phyloP scores from a whole-genome alignment of 2,888 invertebrate genomes.

The Plemyria rubiginata region DNA sequence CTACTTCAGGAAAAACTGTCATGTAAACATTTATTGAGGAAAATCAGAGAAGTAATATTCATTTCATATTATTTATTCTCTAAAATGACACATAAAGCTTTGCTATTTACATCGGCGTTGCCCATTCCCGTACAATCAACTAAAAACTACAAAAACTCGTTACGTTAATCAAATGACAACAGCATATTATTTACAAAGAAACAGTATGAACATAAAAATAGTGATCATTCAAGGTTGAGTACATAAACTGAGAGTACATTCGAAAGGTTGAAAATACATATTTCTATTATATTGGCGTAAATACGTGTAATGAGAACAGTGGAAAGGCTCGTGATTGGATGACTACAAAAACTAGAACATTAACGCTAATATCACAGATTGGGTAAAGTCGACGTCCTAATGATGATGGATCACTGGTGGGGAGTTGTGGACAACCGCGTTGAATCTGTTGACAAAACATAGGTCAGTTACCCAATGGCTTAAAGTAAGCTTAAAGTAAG shows the following conservation, averaged over 20 bases:
- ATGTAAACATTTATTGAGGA: neutral
- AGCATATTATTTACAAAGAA: slow-evolving; percentile 27
- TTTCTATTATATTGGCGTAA: slow-evolving; percentile 27
- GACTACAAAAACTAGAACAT: slow-evolving; percentile 56
- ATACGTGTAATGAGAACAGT: slow-evolving; percentile 56
- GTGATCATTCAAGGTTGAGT: slow-evolving; percentile 12
- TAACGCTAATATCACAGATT: slow-evolving; percentile 79
- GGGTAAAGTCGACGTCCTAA: slow-evolving; percentile 60
- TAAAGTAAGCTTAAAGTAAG: slow-evolving; percentile 22
- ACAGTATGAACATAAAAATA: slow-evolving; percentile 6
- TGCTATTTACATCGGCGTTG: slow-evolving; percentile 44
- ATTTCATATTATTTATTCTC: slow-evolving; percentile 18
- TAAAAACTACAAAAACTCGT: slow-evolving; percentile 7
- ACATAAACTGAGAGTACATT: slow-evolving; percentile 27
- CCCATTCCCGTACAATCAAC: slow-evolving; percentile 33
- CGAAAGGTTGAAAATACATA: slow-evolving; percentile 14
- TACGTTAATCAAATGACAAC: slow-evolving; percentile 18
- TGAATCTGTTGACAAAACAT: slow-evolving; percentile 72
- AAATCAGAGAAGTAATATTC: neutral
- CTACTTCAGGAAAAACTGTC: neutral
- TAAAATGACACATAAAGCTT: slow-evolving; percentile 34
- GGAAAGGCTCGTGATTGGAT: slow-evolving; percentile 50
- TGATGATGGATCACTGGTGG: slow-evolving; percentile 81
- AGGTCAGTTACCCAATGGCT: slow-evolving; percentile 28
- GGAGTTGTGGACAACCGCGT: slow-evolving; percentile 80